A percentile compares a stretch with the other conserved stretches of the same genome.
These are phyloP conservation scores for Thryonomys swinderianus DNA, from an alignment of 2,113 vertebrate genomes.

Conservation along the genomic window DNA sequence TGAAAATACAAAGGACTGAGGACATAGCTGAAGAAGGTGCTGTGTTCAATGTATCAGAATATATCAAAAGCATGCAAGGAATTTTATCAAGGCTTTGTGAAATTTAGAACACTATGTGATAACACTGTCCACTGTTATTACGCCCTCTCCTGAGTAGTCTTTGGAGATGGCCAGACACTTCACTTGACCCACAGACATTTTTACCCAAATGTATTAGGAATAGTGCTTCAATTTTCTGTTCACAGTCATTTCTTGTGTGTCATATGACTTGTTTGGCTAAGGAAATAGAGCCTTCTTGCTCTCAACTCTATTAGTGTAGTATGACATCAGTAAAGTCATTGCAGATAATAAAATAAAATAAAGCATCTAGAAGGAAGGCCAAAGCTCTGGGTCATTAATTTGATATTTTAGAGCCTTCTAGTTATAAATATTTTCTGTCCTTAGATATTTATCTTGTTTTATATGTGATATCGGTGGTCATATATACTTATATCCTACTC, in stretches of 20 bases:
- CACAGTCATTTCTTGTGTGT: not conserved
- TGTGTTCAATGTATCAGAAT: not conserved
- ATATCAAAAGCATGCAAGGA: not conserved
- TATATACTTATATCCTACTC: not conserved
- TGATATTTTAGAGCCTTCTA: not conserved
- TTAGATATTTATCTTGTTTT: not conserved
- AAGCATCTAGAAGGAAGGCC: not conserved
- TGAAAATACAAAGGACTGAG: not conserved
- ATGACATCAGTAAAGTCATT: not conserved
- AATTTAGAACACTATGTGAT: not conserved
- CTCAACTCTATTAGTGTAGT: not conserved
- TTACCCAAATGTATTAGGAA: not conserved
- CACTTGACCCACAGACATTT: not conserved
- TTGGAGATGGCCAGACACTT: not conserved
- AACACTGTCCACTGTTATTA: not conserved
- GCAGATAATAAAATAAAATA: not conserved
- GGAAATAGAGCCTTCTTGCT: not conserved
- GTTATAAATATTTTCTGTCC: not conserved
- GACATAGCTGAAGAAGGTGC: no score
- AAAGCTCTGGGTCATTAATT: not conserved
- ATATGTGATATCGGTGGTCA: not conserved
- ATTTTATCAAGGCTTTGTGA: not conserved
- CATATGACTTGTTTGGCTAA: not conserved
- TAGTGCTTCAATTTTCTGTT: not conserved
- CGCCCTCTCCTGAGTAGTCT: not conserved